Evolutionary conservation across 37 sponge, comb jelly and placozoan genomes (phyloP), one percentile per base, ranked within the genome.

Genomic region (Diacarnus erythraeanus): DNA sequence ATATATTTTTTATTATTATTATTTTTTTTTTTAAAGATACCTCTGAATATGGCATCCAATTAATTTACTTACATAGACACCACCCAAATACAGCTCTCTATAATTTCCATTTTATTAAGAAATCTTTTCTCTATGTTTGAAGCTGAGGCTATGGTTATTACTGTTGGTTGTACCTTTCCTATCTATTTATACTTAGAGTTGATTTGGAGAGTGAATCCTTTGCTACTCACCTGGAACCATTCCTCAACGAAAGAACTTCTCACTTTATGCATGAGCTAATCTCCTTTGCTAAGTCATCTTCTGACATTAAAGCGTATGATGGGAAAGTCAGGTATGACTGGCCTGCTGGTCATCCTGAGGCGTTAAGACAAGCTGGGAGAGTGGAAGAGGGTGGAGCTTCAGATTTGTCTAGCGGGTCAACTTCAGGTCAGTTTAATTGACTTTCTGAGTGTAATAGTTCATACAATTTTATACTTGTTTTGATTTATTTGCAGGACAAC

Each of bases 261-360:
- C 94, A 93, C 69, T 93, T 93, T 42, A 36, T 88, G 29, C 94
- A 93, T 38, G 94, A 93, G 78, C 72, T 93, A 0, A 41, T 85
- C 42, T 65, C 77, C 18, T 93, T 90, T 75, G 94, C 94, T 8
- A 71, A 68, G 34, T 90, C 91, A 23, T 91, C 94, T 18, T 83
- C 47, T 58, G 91, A 93, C 84, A 84, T 93, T 81, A 80, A 82
- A 21, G 91, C 94, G 38, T 93, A 85, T 57, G 94, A 93, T 60
- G 38, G 43, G 0, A 84, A 39, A 43, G 87, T 85, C 18, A 77
- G 60, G 37, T 93, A 93, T 41, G 76, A 81, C 35, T 60, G 66
- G 51, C 75, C 84, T 0, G 54, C 39, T 3, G 39, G 65, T 5
- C 29, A 69, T 29, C 78, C 78, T 26, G 67, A 83, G 56, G 83